Base-by-base conservation (phyloP, 2,888 invertebrate species). In the Drosophila demipolita region DNA sequence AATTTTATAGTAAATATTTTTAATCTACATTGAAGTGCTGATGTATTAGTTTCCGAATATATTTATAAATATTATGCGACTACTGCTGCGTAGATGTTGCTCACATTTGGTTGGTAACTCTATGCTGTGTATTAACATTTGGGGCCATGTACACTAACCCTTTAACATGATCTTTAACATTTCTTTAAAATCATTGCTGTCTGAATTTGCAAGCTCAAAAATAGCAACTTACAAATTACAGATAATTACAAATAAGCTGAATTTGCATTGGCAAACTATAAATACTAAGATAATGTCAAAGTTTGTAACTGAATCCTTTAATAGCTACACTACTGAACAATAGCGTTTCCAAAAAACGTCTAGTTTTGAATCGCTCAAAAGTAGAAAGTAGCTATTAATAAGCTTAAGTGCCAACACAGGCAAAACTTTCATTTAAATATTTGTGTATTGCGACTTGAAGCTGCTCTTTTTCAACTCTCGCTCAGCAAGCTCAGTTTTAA, bases 81-180 rank as follows among this genome's bases (percentile, higher is more conserved):
- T 23, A 23, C 32, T 36, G 23, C 35, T 72, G 66, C 54, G 42
- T 58, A 49, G 38, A 35, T 63, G 15, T 49, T 66, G 42, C 23
- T 17, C 23, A 20, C 0, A 50, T 58, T 17, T 61, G 61, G 48
- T 42, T 67, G 66, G 20, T 54, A 76, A 23, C 77, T 54, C 67
- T 67, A 48, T 48, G 35, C n/a, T 11, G 7, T 9, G 4, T 3
- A 1, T 59, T 62, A 76, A 76, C 72, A 76, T 72, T 64, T 38
- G n/a, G 17, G 1, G 3, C 64, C 45, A 64, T 66, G 4, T 45
- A 60, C 52, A 66, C 60, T 52, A 26, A 40, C 29, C 29, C 17
- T 49, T 75, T 76, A 66, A 71, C 66, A 75, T 71, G 35, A 52
- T 60, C 48, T 29, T 60, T 71, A 66, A 75, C 66, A 75, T 61